These are phyloP conservation scores for Monopis laevigella DNA, from an alignment of 2,888 invertebrate species.

Conservation along the genomic window DNA sequence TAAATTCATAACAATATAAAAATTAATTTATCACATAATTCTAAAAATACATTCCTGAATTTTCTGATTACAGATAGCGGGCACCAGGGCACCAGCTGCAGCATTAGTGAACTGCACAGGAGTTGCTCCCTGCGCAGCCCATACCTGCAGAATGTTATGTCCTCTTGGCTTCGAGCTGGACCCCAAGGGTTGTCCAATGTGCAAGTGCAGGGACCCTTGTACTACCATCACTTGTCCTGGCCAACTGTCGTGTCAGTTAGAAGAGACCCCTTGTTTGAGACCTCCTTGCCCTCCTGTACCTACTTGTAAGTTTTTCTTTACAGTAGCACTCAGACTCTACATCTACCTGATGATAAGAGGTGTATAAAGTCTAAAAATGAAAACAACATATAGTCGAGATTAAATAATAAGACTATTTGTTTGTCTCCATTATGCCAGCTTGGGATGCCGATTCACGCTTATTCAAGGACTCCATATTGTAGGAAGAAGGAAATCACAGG, in stretches of 20 bases:
- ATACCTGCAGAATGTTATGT: conserved; percentile 88
- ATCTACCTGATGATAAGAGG: too few relatives aligned
- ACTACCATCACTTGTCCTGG: conserved; percentile 79
- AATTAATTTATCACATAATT: not conserved
- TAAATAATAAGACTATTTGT: too few relatives aligned
- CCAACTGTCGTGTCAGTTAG: conserved; percentile 78
- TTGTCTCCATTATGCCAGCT: too few relatives aligned
- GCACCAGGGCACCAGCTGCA: conserved; percentile 74
- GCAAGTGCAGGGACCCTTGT: conserved; percentile 86
- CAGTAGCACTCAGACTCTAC: too few relatives aligned
- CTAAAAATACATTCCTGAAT: conserved; percentile 14
- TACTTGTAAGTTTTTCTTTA: conserved; percentile 66
- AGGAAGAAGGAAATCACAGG: too few relatives aligned
- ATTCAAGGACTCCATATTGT: too few relatives aligned
- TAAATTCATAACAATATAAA: too few relatives aligned
- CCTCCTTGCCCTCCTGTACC: conserved; percentile 88
- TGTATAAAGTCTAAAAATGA: too few relatives aligned
- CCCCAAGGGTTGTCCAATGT: conserved; percentile 77
- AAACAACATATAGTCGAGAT: too few relatives aligned
- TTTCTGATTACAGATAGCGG: conserved; percentile 60
- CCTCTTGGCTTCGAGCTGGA: conserved; percentile 82
- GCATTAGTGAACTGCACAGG: conserved; percentile 75
- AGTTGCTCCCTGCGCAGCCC: conserved; percentile 76
- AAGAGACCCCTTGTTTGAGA: conserved; percentile 79
- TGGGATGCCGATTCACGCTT: too few relatives aligned